phyloP scores from a whole-genome alignment of 2,797 vertebrate species.

The Chanos chanos region DNA sequence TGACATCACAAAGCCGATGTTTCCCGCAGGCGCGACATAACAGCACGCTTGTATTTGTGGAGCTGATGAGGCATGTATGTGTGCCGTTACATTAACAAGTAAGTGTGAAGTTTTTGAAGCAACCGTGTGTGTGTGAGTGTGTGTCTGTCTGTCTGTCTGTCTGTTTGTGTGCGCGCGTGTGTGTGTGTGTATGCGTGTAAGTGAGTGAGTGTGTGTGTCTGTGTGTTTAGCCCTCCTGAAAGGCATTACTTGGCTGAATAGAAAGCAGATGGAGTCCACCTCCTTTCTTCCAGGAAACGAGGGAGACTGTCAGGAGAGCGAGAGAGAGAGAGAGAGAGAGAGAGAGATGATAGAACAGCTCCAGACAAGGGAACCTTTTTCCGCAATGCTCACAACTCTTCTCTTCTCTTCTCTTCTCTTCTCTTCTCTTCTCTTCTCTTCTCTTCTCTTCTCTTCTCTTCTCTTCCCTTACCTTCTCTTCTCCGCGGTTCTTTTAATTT shows the following conservation, averaged over 20 bases:
- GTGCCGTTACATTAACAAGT: constrained; percentile 25
- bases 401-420: too few relatives aligned
- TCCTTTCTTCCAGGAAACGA: constrained; percentile 38
- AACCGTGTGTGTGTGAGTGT: constrained; percentile 27
- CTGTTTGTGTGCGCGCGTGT: background rate
- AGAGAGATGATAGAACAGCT: constrained; percentile 5
- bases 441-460: too few relatives aligned
- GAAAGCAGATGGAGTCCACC: constrained; percentile 48
- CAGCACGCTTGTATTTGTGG: too few relatives aligned
- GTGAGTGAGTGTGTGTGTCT: constrained; percentile 1
- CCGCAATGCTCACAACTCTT: too few relatives aligned
- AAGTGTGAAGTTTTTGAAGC: constrained; percentile 30
- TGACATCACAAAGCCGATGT: too few relatives aligned
- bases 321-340: background rate
- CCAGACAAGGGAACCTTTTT: constrained; percentile 3
- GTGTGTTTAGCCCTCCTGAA: constrained; percentile 34
- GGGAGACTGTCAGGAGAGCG: constrained; percentile 6
- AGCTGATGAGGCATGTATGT: constrained; percentile 10
- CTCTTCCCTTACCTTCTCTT: too few relatives aligned
- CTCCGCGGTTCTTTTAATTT: too few relatives aligned
- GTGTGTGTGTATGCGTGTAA: background rate
- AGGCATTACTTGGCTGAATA: constrained; percentile 43
- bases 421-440: too few relatives aligned
- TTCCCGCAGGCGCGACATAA: too few relatives aligned
- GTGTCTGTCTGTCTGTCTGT: too few relatives aligned